Conservation (phyloP, 2,888 invertebrate species). For the Cosmia pyralina region DNA sequence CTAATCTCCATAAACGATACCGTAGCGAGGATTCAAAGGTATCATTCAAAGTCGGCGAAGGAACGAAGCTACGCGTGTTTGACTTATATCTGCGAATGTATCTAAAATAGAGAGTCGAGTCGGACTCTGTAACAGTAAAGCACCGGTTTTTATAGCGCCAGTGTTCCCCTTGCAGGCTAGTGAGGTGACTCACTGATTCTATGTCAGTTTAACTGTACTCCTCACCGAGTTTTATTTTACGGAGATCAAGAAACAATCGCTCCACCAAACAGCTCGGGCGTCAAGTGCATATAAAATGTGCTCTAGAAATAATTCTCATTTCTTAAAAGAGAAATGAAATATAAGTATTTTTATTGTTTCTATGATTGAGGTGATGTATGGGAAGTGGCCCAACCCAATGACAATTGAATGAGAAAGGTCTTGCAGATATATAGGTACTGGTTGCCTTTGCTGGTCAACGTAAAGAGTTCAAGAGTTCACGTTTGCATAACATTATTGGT, state of each 20-base stretch:
- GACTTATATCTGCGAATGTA: conserved; percentile 67
- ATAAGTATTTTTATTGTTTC: conserved; percentile 49
- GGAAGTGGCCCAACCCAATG: conserved; percentile 53
- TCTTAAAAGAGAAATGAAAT: conserved; percentile 39
- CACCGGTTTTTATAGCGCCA: conserved; percentile 66
- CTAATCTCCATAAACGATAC: conserved; percentile 72
- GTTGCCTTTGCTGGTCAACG: conserved; percentile 40
- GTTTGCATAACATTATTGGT: conserved; percentile 56
- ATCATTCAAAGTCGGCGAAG: conserved; percentile 74
- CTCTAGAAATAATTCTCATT: conserved; percentile 40
- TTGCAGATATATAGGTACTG: conserved; percentile 41
- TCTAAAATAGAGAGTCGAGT: conserved; percentile 69
- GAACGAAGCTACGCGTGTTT: conserved; percentile 66
- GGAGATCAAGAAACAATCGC: conserved; percentile 60
- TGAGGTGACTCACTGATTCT: conserved; percentile 67
- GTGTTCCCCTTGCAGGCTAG: conserved; percentile 49
- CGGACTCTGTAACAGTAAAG: conserved; percentile 64
- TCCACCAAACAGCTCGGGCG: conserved; percentile 28
- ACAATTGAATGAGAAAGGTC: conserved; percentile 62
- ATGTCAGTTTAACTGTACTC: conserved; percentile 71
- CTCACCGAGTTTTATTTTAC: conserved; percentile 67
- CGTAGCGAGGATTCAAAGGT: conserved; percentile 74
- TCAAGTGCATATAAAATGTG: conserved; percentile 45
- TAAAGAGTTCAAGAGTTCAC: conserved; percentile 58
- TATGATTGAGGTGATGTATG: conserved; percentile 53